These are phyloP conservation scores for Ceratosolen fusciceps DNA, from an alignment of 1,140 invertebrate genomes.

Conservation along the genomic window DNA sequence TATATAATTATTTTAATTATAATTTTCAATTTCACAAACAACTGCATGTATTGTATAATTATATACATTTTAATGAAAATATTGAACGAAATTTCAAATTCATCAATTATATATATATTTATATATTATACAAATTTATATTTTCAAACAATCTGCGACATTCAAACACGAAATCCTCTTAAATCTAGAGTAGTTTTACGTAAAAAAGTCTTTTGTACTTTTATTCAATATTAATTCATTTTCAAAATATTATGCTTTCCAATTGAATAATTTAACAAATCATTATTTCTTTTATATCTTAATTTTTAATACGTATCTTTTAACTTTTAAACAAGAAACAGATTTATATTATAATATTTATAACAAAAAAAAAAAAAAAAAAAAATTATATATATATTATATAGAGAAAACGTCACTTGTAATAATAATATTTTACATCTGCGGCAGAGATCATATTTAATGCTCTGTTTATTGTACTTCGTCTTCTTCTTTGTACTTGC, in stretches of 20 bases:
- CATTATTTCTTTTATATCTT: not conserved
- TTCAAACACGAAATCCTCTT: not conserved
- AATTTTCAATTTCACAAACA: not conserved
- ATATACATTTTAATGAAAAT: not conserved
- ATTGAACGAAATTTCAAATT: not conserved
- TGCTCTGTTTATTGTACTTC: not conserved
- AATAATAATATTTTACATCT: slow-evolving; percentile 18
- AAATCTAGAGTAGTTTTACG: not conserved
- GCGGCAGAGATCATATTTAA: not conserved
- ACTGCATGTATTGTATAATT: not conserved
- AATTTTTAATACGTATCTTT: not conserved
- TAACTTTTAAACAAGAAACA: slow-evolving; percentile 10
- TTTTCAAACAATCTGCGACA: not conserved
- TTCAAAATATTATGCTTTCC: not conserved
- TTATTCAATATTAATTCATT: not conserved
- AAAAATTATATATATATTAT: slow-evolving; percentile 18
- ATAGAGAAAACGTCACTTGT: not conserved
- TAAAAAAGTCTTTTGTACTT: not conserved
- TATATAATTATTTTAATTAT: no score
- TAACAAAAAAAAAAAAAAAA: no score
- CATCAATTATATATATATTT: not conserved
- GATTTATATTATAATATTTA: not conserved
- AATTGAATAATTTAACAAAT: slow-evolving; percentile 1
- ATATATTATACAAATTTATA: not conserved
- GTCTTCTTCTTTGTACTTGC: slow-evolving; percentile 5